Conservation (phyloP, 2,797 vertebrate species). For the Peromyscus aztecus region DNA sequence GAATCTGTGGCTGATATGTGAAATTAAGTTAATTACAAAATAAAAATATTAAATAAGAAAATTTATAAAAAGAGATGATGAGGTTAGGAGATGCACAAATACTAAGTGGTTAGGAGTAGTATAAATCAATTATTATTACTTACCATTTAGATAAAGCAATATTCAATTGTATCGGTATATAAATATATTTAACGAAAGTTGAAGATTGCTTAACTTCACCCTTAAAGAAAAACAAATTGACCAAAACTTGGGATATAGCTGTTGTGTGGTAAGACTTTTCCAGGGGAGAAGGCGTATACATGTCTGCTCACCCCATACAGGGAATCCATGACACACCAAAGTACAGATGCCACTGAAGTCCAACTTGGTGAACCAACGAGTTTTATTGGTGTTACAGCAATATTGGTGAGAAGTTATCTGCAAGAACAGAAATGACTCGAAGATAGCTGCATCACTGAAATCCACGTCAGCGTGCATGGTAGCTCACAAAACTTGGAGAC, state of each 20-base stretch:
- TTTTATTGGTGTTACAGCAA: background rate
- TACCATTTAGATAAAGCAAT: background rate
- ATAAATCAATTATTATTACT: background rate
- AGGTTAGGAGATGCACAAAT: background rate
- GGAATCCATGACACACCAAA: background rate
- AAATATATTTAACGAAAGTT: background rate
- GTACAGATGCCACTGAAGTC: background rate
- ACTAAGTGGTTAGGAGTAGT: background rate
- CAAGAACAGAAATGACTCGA: background rate
- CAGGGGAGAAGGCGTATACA: background rate
- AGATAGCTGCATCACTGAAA: background rate
- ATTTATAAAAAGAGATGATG: background rate
- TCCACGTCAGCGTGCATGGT: background rate
- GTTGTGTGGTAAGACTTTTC: background rate
- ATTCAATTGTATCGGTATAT: background rate
- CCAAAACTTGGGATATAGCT: background rate
- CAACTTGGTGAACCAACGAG: background rate
- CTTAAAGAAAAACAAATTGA: background rate
- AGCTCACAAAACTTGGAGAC: background rate
- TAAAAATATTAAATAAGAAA: no score
- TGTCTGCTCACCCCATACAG: background rate
- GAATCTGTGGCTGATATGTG: no score
- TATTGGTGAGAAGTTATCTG: no score
- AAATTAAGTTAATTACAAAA: no score
- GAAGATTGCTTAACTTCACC: background rate